Percentiles rank a stretch among this genome's conserved stretches.
phyloP scores from a whole-genome alignment of 2,113 vertebrate genomes.

The Percina caprodes region DNA sequence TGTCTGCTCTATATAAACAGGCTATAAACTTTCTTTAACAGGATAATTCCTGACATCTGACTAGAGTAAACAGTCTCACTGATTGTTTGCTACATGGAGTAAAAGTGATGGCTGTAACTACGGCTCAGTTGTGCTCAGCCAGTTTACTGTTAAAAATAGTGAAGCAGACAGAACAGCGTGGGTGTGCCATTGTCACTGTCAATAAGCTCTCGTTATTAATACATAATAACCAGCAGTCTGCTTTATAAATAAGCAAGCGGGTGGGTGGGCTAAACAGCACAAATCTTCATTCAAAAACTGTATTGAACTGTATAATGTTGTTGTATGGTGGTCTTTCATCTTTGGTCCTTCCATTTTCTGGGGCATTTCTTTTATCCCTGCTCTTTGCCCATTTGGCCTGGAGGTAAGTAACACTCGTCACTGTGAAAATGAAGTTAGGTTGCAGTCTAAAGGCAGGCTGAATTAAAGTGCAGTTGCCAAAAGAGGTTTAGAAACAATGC shows the following conservation, averaged over 20 bases:
- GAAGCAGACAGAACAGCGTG: slow-evolving; percentile 30
- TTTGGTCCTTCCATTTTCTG: not conserved
- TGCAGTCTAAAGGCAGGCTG: not conserved
- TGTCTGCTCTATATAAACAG: not conserved
- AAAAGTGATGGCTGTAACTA: slow-evolving; percentile 32
- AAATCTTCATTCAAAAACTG: not conserved
- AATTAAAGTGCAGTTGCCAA: not conserved
- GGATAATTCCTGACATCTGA: slow-evolving; percentile 24
- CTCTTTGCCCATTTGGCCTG: not conserved
- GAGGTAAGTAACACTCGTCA: not conserved
- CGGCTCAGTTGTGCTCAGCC: slow-evolving; percentile 33
- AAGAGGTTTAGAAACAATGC: not conserved
- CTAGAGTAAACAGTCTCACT: slow-evolving; percentile 19
- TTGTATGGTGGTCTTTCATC: not conserved
- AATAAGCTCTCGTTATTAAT: slow-evolving; percentile 31
- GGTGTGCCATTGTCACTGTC: slow-evolving; percentile 51
- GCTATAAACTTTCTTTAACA: slow-evolving; percentile 9
- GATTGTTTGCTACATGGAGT: slow-evolving; percentile 5
- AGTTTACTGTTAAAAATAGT: slow-evolving; percentile 34
- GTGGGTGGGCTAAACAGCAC: not conserved
- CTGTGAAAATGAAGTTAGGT: not conserved
- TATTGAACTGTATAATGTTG: not conserved
- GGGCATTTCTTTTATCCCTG: not conserved
- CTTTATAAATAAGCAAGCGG: slow-evolving; percentile 8
- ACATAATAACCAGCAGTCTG: slow-evolving; percentile 25